Evolutionary conservation across 2,888 invertebrate genomes (phyloP), one percentile per base, ranked within the genome.

Genomic region (Drosophila fulvimacula): DNA sequence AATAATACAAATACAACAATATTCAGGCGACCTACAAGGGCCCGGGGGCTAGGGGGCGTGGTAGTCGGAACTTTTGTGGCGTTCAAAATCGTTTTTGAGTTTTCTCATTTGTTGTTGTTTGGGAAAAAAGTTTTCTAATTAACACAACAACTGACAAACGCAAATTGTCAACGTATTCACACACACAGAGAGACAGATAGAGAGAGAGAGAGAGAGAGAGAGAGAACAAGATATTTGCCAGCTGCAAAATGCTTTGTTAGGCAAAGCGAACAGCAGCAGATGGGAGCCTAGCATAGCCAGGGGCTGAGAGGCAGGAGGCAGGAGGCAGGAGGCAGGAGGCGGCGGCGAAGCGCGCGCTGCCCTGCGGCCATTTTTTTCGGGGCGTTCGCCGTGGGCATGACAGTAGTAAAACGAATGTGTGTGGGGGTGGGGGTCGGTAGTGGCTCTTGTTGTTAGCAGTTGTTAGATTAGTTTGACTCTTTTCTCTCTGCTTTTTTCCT

Each of bases 81-180:
- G 85, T 70, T 79, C 66, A 73, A 86, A 85, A 88, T 81, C 84
- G 79, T 87, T 83, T 87, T 85, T 86, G 80, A 85, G 89, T 84
- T 86, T 75, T 75, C 55, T 51, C 73, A 73, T 80, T 80, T 69
- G 65, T 69, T 76, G 74, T 84, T 88, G 83, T 77, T 88, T 88
- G 77, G 79, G 76, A 87, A 86, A 85, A 85, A 86, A 86, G 84
- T 86, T 86, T 86, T 86, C 85, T 86, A 86, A 86, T 86, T 86
- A 86, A 86, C 89, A 89, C 85, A 89, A 86, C 85, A 86, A 86
- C 87, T 86, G 83, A 84, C 88, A 89, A 89, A 81, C 84, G 81
- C 80, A 87, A 88, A 89, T 89, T 85, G 89, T 85, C 85, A 85
- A 87, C 84, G 71, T 65, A 88, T 66, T 72, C 57, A 63, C 56